A percentile compares a stretch with the other conserved stretches of the same genome.
These are phyloP conservation scores for Micrasema longulum DNA, from an alignment of 1,140 invertebrate genomes.

Conservation along the genomic window DNA sequence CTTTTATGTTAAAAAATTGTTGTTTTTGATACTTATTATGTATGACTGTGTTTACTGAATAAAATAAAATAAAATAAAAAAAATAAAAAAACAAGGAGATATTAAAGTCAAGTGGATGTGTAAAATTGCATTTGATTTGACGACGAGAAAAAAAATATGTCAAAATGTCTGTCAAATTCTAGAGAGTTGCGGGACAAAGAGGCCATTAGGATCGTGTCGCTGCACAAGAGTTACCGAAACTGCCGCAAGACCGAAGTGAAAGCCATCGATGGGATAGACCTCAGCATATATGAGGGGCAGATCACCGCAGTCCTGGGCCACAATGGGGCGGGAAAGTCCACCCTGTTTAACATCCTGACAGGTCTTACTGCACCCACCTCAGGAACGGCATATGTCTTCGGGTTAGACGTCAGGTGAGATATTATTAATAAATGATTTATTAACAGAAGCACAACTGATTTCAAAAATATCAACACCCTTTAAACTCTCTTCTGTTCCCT, in stretches of 20 bases:
- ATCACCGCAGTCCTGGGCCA: slow-evolving; percentile 89
- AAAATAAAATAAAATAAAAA: too few relatives aligned
- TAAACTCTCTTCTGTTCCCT: too few relatives aligned
- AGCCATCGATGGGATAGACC: slow-evolving; percentile 74
- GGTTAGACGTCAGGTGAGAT: slow-evolving; percentile 74
- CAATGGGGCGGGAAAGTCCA: slow-evolving; percentile 91
- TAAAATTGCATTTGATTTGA: too few relatives aligned
- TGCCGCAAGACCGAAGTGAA: slow-evolving; percentile 69
- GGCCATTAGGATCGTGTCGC: slow-evolving; percentile 79
- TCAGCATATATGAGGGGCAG: slow-evolving; percentile 84
- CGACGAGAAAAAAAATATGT: too few relatives aligned
- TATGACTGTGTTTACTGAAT: too few relatives aligned
- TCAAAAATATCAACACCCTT: too few relatives aligned
- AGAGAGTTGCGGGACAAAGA: slow-evolving; percentile 78
- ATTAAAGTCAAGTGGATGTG: too few relatives aligned
- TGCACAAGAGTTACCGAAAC: slow-evolving; percentile 78
- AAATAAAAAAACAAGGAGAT: too few relatives aligned
- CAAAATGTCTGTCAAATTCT: too few relatives aligned
- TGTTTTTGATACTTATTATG: too few relatives aligned
- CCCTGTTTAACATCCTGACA: slow-evolving; percentile 87
- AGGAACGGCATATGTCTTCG: slow-evolving; percentile 83
- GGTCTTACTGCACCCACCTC: slow-evolving; percentile 80
- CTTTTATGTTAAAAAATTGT: too few relatives aligned
- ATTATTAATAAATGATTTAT: neutral
- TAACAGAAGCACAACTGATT: too few relatives aligned